A percentile compares a stretch with the other conserved stretches of the same genome.
Evolutionary conservation across 1,140 invertebrate species (phyloP).

Genomic region (Microplitis demolitor): DNA sequence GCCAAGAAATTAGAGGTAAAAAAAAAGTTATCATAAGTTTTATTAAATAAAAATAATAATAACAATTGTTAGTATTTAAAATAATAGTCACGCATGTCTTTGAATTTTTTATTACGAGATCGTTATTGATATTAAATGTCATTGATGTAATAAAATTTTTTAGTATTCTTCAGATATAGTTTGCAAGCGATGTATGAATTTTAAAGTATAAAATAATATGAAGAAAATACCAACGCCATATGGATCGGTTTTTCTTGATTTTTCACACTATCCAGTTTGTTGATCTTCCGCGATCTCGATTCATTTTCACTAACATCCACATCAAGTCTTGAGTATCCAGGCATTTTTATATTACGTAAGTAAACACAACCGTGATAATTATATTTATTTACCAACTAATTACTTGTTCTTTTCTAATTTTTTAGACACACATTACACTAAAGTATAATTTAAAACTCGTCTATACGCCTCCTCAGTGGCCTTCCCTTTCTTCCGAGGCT

Average conservation of each 20-base stretch:
- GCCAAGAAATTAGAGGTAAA: neutral
- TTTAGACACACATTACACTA: neutral
- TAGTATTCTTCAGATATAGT: no score
- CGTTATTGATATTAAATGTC: neutral
- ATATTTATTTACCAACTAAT: neutral
- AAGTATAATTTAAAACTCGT: neutral
- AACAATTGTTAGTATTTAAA: neutral
- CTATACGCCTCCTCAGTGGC: neutral
- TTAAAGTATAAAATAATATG: neutral
- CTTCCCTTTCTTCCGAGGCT: neutral
- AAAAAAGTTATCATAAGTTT: neutral
- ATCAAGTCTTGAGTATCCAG: constrained; percentile 6
- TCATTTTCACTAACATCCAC: neutral
- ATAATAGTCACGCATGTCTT: neutral
- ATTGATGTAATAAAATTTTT: neutral
- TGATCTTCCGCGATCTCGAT: neutral
- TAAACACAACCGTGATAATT: neutral
- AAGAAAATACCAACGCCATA: constrained; percentile 16
- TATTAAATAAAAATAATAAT: no score
- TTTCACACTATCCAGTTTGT: neutral
- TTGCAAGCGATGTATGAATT: neutral
- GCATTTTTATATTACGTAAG: neutral
- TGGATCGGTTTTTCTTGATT: constrained; percentile 5
- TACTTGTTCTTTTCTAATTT: no score
- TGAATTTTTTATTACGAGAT: neutral